phyloP scores from a whole-genome alignment of 2,113 vertebrate genomes.

The Elachura formosa region DNA sequence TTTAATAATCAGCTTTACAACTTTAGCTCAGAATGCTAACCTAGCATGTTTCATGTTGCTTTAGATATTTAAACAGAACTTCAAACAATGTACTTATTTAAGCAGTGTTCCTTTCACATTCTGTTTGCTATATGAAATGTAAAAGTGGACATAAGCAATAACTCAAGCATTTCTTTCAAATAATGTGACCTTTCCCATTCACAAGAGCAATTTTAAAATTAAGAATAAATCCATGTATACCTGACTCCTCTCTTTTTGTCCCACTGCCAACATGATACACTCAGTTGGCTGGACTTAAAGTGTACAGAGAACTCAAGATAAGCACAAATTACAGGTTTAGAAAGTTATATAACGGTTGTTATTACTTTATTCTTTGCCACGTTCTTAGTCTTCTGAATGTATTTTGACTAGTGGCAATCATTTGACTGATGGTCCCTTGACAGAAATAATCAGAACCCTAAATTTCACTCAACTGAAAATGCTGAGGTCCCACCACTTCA shows the following conservation, averaged over 20 bases:
- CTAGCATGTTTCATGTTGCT: neutral
- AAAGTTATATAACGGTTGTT: neutral
- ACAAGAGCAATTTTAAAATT: neutral
- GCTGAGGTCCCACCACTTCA: neutral
- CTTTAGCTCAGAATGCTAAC: neutral
- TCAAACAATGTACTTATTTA: neutral
- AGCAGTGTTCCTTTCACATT: neutral
- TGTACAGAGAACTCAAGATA: neutral
- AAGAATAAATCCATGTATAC: neutral
- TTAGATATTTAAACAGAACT: neutral
- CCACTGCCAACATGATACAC: neutral
- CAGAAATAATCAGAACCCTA: neutral
- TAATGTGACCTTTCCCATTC: neutral
- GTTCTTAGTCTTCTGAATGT: neutral
- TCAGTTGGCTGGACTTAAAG: neutral
- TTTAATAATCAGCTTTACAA: neutral
- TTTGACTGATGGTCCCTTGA: neutral
- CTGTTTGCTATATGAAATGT: neutral
- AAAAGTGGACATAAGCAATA: neutral
- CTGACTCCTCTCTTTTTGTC: neutral
- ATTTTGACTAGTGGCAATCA: neutral
- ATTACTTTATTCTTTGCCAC: neutral
- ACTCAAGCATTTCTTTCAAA: neutral
- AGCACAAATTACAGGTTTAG: neutral
- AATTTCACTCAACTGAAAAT: neutral